Evolutionary conservation across 1,140 invertebrate genomes (phyloP).

Genomic region (Phymorhynchus buccinoides): DNA sequence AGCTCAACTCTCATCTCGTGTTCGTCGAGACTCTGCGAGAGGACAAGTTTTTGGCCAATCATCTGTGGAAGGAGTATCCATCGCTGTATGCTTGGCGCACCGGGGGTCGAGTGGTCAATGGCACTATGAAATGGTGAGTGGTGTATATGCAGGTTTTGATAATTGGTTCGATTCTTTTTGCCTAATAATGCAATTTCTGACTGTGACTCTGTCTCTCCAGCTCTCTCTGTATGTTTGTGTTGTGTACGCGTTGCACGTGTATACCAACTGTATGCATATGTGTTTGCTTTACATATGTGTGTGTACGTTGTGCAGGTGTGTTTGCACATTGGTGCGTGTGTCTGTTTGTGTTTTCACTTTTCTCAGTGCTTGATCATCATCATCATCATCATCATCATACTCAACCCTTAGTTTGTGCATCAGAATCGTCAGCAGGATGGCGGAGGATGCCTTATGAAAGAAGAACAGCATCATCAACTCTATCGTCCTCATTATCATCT

Average conservation of each 20-base stretch:
- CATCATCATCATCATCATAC: too few relatives aligned
- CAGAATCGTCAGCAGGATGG: too few relatives aligned
- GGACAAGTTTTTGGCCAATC: slow-evolving; percentile 57
- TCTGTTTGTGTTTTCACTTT: neutral
- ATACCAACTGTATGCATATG: too few relatives aligned
- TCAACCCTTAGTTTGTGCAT: too few relatives aligned
- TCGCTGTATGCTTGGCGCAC: slow-evolving; percentile 59
- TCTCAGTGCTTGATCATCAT: too few relatives aligned
- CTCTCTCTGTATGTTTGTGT: neutral
- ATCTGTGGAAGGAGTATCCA: slow-evolving; percentile 50
- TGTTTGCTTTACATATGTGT: too few relatives aligned
- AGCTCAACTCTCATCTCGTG: slow-evolving; percentile 54
- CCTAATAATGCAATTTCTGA: too few relatives aligned
- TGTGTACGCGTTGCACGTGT: too few relatives aligned
- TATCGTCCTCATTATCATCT: too few relatives aligned
- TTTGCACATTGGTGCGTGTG: neutral
- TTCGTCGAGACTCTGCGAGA: slow-evolving; percentile 60
- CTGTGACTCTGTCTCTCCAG: neutral
- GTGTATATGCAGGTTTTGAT: neutral
- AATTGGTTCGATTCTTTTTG: neutral
- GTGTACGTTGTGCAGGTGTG: neutral
- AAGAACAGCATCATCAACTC: too few relatives aligned
- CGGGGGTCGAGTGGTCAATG: slow-evolving; percentile 56
- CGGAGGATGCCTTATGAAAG: too few relatives aligned
- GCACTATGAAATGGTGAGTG: slow-evolving; percentile 57